Conservation (phyloP, 2,113 vertebrate species). For the Leucosticte australis region DNA sequence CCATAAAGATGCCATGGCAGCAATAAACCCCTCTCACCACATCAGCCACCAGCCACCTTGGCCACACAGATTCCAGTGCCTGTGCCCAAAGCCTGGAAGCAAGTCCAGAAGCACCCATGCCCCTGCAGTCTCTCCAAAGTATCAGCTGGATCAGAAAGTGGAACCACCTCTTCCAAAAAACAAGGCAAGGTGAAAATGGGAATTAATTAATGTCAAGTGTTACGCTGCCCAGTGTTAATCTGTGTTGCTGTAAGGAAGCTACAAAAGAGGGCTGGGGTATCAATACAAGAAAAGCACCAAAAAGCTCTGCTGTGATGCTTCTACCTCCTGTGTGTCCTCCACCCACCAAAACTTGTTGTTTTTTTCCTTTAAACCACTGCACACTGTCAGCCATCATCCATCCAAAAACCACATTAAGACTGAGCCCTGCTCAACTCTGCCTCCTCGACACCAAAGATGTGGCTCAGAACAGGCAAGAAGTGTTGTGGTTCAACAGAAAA, state of each 20-base stretch:
- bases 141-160: background rate
- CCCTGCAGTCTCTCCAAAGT: background rate
- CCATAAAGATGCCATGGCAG: background rate
- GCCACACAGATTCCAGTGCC: background rate
- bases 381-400: background rate
- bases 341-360: background rate
- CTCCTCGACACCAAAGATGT: background rate
- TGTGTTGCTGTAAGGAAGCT: background rate
- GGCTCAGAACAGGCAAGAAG: background rate
- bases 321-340: fast-evolving
- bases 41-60: background rate
- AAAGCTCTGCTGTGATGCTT: background rate
- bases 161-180: background rate
- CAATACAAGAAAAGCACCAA: background rate
- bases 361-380: background rate
- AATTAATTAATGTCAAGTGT: background rate
- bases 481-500: background rate
- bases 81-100: background rate
- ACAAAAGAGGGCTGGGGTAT: background rate
- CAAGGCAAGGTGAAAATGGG: background rate
- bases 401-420: background rate
- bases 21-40: background rate
- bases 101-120: background rate
- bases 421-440: background rate
- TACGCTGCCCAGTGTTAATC: background rate